Evolutionary conservation across 2,113 vertebrate species (phyloP).

Genomic region (Falcunculus frontatus): DNA sequence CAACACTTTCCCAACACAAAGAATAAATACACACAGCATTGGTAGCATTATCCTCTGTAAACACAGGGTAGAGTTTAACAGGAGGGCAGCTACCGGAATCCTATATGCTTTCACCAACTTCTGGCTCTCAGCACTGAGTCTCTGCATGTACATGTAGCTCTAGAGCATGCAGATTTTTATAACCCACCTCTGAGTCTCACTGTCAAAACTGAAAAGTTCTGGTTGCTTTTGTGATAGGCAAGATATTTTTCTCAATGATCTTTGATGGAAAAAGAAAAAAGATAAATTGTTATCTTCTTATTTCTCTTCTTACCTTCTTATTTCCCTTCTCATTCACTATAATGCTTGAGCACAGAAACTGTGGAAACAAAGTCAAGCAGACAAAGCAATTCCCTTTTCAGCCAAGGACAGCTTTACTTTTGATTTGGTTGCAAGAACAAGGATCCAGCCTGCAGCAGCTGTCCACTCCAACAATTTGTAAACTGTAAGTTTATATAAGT

Average conservation of each 20-base stretch:
- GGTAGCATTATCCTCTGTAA: neutral
- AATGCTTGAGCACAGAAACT: neutral
- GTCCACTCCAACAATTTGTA: neutral
- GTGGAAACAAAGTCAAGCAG: neutral
- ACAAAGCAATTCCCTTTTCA: neutral
- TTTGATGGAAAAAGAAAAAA: neutral
- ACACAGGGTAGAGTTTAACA: neutral
- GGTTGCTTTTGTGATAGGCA: neutral
- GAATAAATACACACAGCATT: neutral
- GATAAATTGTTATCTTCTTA: neutral
- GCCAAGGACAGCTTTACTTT: neutral
- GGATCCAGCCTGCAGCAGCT: neutral
- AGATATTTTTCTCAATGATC: neutral
- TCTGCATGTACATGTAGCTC: neutral
- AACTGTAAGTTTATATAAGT: neutral
- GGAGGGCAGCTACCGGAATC: neutral
- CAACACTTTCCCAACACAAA: neutral
- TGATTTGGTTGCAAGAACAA: neutral
- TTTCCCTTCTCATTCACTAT: neutral
- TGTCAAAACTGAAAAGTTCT: neutral
- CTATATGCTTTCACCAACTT: neutral
- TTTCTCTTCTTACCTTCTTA: neutral
- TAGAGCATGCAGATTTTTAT: neutral
- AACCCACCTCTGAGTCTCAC: neutral
- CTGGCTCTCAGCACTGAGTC: neutral